These are phyloP conservation scores for Bujurquina vittata DNA, from an alignment of 2,113 vertebrate genomes.

Conservation along the genomic window DNA sequence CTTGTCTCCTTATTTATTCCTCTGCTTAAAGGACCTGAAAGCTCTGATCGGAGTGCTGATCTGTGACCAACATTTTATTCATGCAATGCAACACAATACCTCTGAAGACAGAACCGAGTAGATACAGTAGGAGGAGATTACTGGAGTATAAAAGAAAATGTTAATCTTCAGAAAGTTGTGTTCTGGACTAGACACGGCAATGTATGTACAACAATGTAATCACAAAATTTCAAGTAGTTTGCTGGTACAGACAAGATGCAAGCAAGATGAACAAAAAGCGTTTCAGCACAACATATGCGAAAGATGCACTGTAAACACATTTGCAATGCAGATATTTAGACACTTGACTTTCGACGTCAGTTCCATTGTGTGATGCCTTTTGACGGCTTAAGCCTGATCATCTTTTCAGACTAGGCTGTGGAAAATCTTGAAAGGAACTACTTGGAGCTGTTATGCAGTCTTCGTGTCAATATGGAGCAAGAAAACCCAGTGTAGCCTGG, in stretches of 20 bases:
- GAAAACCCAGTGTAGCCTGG: conserved; percentile 2
- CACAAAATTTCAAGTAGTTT: not conserved
- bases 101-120: not conserved
- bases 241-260: not conserved
- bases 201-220: not conserved
- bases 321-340: not conserved
- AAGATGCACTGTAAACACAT: conserved; percentile 4
- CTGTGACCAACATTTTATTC: not conserved
- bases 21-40: not conserved
- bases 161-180: not conserved
- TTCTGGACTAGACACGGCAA: not conserved
- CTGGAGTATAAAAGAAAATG: not conserved
- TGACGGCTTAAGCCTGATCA: conserved; percentile 3
- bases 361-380: conserved; percentile 5
- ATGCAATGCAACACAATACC: not conserved
- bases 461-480: conserved; percentile 17
- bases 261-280: not conserved
- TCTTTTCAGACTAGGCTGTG: conserved; percentile 7
- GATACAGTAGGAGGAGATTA: not conserved
- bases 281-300: not conserved
- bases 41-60: conserved; percentile 10
- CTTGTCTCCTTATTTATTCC: conserved; percentile 19
- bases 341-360: conserved; percentile 10
- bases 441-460: not conserved
- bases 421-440: conserved; percentile 1